Evolutionary conservation across 2,888 invertebrate genomes (phyloP).

Genomic region (Melanostoma mellinum): DNA sequence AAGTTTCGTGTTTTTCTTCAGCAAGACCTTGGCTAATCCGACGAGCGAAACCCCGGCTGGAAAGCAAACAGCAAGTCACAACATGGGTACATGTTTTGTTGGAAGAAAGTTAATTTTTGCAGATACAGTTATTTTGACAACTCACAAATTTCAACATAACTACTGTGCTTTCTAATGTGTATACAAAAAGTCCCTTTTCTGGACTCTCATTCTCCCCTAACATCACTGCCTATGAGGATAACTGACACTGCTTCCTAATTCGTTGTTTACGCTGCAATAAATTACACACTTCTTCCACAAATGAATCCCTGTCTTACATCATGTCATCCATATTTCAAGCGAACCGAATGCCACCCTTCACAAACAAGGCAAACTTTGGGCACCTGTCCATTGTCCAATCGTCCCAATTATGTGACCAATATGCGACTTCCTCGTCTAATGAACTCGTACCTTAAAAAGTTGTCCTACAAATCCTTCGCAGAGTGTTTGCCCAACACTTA

Average conservation of each 20-base stretch:
- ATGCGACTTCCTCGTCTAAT: slow-evolving; percentile 54
- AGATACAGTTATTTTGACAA: no score
- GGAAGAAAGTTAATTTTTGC: no score
- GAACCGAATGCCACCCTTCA: neutral
- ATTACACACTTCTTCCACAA: slow-evolving; percentile 38
- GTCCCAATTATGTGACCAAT: slow-evolving; percentile 50
- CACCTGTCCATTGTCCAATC: slow-evolving; percentile 13
- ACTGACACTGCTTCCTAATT: slow-evolving; percentile 17
- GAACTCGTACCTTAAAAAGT: slow-evolving; percentile 59
- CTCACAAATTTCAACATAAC: no score
- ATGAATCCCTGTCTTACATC: slow-evolving; percentile 15
- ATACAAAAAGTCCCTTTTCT: no score
- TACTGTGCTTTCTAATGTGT: no score
- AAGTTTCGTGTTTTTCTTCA: no score
- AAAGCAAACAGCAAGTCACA: no score
- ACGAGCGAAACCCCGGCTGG: no score
- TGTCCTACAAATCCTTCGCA: slow-evolving; percentile 53
- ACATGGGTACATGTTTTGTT: no score
- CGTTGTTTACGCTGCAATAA: slow-evolving; percentile 37
- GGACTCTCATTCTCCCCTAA: no score
- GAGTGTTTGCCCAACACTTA: slow-evolving; percentile 42
- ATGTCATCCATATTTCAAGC: slow-evolving; percentile 29
- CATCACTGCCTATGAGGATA: neutral
- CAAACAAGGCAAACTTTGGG: slow-evolving; percentile 12
- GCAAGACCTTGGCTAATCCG: no score